Conservation (phyloP, 2,797 vertebrate genomes). For the Carcharodon carcharias region DNA sequence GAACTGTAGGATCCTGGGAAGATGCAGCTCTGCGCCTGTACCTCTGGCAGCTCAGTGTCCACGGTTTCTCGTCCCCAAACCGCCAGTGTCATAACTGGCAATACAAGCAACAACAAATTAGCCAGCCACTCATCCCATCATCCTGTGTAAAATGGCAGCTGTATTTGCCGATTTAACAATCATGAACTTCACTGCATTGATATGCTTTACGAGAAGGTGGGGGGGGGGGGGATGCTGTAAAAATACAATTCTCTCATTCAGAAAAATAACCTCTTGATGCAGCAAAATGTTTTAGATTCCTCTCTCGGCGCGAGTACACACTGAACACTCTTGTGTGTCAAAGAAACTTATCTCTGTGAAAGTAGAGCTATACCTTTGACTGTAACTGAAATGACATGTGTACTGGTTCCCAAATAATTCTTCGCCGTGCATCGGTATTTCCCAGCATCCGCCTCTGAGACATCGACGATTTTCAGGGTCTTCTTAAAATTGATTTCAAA, state of each 20-base stretch:
- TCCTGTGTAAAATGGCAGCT: background rate
- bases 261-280: background rate
- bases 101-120: background rate
- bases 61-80: background rate
- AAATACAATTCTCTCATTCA: background rate
- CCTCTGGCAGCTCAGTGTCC: background rate
- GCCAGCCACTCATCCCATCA: background rate
- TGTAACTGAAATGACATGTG: conserved; percentile 77
- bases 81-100: background rate
- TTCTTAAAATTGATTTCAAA: conserved; percentile 79
- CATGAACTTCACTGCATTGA: background rate
- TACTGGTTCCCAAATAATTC: conserved; percentile 66
- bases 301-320: background rate
- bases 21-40: background rate
- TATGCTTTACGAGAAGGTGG: background rate
- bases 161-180: background rate
- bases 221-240: too few species aligned
- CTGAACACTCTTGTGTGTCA: background rate
- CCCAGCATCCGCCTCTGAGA: conserved; percentile 83
- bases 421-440: conserved; percentile 83
- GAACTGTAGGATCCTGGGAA: background rate
- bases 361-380: conserved; percentile 73
- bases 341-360: background rate
- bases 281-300: background rate
- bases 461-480: conserved; percentile 75